These are phyloP conservation scores for Drosophila nasuta DNA, from an alignment of 1,140 invertebrate species.

Conservation along the genomic window DNA sequence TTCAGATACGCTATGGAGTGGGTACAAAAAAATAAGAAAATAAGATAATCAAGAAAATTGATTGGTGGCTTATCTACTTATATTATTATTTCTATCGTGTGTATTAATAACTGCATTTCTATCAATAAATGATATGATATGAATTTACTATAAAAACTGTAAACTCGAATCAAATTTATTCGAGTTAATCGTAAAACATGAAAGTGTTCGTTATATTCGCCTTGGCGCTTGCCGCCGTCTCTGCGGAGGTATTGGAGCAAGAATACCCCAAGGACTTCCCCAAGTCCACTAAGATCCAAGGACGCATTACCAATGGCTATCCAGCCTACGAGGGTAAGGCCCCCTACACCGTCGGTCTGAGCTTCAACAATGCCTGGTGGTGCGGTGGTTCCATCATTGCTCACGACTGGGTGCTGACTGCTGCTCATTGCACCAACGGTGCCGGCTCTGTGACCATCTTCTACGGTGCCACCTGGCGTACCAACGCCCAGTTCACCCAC, in stretches of 20 bases:
- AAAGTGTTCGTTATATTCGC: conserved; percentile 39
- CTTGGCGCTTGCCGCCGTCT: conserved; percentile 46
- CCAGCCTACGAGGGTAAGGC: conserved; percentile 83
- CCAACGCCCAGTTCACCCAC: conserved; percentile 56
- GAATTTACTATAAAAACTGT: conserved; percentile 15
- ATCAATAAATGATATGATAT: not conserved
- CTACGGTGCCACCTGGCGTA: conserved; percentile 68
- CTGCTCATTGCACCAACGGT: conserved; percentile 76
- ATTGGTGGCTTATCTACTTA: conserved; percentile 1
- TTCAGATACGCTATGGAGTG: conserved; percentile 15
- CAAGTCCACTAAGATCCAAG: conserved; percentile 42
- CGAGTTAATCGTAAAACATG: conserved; percentile 32
- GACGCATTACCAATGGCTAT: conserved; percentile 69
- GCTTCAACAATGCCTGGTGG: conserved; percentile 65
- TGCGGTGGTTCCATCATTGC: conserved; percentile 86
- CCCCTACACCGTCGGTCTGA: conserved; percentile 85
- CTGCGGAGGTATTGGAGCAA: conserved; percentile 25
- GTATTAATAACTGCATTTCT: not conserved
- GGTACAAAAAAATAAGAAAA: not conserved
- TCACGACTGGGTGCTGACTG: conserved; percentile 86
- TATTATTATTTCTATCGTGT: not conserved
- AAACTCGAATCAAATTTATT: not conserved
- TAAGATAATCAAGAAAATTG: not conserved
- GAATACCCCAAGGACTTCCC: conserved; percentile 10
- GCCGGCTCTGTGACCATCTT: conserved; percentile 40